Conservation (phyloP, 2,888 invertebrate species). For the Lysandra coridon region DNA sequence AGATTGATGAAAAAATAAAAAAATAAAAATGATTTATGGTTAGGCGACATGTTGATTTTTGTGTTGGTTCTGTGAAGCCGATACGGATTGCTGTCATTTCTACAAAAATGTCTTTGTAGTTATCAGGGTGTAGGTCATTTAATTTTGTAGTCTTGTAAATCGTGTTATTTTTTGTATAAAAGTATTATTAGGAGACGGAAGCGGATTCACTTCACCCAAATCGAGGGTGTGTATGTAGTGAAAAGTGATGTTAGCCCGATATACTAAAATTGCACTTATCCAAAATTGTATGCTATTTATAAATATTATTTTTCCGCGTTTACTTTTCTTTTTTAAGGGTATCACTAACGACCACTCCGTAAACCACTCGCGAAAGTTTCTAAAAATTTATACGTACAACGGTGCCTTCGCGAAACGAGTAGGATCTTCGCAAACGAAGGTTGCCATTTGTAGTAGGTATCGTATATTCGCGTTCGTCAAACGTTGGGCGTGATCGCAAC, state of each 20-base stretch:
- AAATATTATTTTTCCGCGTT: constrained; percentile 81
- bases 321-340: constrained; percentile 80
- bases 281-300: constrained; percentile 80
- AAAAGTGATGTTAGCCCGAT: constrained; percentile 73
- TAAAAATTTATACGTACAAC: constrained; percentile 78
- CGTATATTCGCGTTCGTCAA: constrained; percentile 67
- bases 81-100: constrained; percentile 79
- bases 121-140: constrained; percentile 80
- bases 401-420: constrained; percentile 67
- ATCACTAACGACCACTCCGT: constrained; percentile 79
- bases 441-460: constrained; percentile 75
- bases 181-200: constrained; percentile 67
- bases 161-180: constrained; percentile 71
- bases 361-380: constrained; percentile 79
- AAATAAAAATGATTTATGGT: no score
- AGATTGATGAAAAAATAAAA: no score
- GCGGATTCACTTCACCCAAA: constrained; percentile 75
- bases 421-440: constrained; percentile 69
- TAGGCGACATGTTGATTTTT: no score
- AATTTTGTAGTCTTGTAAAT: constrained; percentile 70
- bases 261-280: constrained; percentile 76
- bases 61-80: constrained; percentile 54
- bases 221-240: constrained; percentile 79
- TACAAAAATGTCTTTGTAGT: constrained; percentile 80
- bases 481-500: constrained; percentile 66